These are phyloP conservation scores for Gymnorhina tibicen DNA, from an alignment of 2,113 vertebrate genomes.

Conservation along the genomic window DNA sequence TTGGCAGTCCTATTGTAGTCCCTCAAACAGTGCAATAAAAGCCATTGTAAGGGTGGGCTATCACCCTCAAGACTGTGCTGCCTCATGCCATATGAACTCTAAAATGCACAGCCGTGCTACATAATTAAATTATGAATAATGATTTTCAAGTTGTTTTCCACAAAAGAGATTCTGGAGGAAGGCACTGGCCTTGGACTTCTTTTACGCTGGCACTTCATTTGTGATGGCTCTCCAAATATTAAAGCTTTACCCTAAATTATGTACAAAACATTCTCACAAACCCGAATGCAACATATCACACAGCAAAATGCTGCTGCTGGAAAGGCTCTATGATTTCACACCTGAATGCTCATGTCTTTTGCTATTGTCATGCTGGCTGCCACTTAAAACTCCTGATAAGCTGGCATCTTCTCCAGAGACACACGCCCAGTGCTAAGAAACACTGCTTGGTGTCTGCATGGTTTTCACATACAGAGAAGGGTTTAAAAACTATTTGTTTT, in stretches of 20 bases:
- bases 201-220: not conserved
- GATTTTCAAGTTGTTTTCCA: not conserved
- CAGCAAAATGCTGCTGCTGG: not conserved
- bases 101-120: not conserved
- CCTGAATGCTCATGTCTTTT: not conserved
- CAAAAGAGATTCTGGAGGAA: not conserved
- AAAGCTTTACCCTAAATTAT: not conserved
- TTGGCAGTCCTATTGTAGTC: not conserved
- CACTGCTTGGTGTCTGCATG: not conserved
- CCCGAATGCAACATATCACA: not conserved
- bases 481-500: not conserved
- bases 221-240: not conserved
- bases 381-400: not conserved
- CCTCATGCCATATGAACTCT: not conserved
- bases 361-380: not conserved
- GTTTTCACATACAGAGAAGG: not conserved
- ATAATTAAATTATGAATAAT: not conserved
- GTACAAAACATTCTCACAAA: not conserved
- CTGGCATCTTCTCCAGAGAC: not conserved
- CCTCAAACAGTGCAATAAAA: not conserved
- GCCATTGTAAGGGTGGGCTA: not conserved
- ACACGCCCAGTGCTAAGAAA: not conserved
- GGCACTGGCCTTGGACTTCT: not conserved
- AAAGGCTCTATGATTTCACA: slow-evolving; percentile 6
- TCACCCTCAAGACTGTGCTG: not conserved